phyloP scores from a whole-genome alignment of 2,888 invertebrate species.

The Microplitis manilae region DNA sequence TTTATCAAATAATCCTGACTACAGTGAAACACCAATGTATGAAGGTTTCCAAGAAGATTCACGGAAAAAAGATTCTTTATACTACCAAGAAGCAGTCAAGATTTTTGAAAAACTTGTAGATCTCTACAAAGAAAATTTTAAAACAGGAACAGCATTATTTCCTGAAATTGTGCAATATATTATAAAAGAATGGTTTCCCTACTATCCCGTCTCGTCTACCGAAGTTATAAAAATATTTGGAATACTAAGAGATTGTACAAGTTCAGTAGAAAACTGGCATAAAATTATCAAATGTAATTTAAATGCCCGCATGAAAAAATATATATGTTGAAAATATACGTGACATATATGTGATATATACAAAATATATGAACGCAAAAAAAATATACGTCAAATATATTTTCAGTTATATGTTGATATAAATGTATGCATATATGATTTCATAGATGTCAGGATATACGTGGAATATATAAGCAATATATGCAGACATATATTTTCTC shows the following conservation, averaged over 20 bases:
- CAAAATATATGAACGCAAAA: no score
- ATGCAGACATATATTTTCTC: no score
- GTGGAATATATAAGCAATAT: no score
- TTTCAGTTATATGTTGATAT: no score
- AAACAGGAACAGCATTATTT: background rate
- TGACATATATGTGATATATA: no score
- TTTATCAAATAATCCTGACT: background rate
- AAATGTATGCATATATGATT: no score
- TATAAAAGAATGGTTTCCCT: background rate
- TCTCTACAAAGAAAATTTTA: background rate
- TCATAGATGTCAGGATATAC: no score
- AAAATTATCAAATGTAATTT: background rate
- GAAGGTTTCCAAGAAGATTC: background rate
- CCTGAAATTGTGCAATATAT: background rate
- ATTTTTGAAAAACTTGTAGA: background rate
- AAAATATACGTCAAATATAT: no score
- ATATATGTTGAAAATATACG: no score
- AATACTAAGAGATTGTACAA: background rate
- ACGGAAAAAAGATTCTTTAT: background rate
- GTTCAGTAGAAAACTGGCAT: background rate
- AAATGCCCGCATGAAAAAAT: no score
- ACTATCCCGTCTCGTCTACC: background rate
- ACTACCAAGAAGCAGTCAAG: background rate
- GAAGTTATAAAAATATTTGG: background rate
- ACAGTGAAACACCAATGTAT: background rate